Evolutionary conservation across 1,140 invertebrate genomes (phyloP).

Genomic region (Ditylenchus dipsaci): DNA sequence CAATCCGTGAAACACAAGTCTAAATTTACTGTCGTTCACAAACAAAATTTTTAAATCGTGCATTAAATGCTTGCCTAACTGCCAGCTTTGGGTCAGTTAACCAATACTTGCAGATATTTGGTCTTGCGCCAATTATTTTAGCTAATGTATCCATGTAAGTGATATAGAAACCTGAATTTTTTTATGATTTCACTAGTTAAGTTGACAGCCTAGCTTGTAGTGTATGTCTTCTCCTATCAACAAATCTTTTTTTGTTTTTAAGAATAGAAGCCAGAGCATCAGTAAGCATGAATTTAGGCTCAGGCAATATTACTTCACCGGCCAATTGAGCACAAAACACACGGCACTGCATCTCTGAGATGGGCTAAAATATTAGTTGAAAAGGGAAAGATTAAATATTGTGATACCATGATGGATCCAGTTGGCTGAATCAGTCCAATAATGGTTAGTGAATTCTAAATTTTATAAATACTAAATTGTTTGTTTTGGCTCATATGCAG

Average conservation of each 20-base stretch:
- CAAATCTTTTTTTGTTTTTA: conserved; percentile 19
- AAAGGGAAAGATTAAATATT: conserved; percentile 40
- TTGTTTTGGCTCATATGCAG: too few relatives aligned
- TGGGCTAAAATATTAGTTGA: conserved; percentile 61
- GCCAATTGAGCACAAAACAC: conserved; percentile 32
- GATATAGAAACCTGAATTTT: conserved; percentile 39
- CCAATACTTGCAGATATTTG: conserved; percentile 14
- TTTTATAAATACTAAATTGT: not conserved
- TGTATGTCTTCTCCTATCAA: conserved; percentile 36
- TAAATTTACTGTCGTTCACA: too few relatives aligned
- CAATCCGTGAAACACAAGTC: conserved; percentile 34
- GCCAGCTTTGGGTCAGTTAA: conserved; percentile 36
- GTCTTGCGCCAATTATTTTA: conserved; percentile 18
- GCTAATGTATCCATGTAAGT: conserved; percentile 45
- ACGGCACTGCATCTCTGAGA: conserved; percentile 62
- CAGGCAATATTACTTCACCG: conserved; percentile 20
- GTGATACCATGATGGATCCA: not conserved
- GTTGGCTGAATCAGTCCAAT: conserved; percentile 62
- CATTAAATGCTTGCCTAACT: not conserved
- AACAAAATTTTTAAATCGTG: too few relatives aligned
- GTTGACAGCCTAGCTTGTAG: conserved; percentile 28
- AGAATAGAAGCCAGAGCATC: not conserved
- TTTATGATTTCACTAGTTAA: not conserved
- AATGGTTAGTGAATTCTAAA: conserved; percentile 59
- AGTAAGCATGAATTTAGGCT: conserved; percentile 15